These are phyloP conservation scores for Coracias cyanogaster DNA, from an alignment of 2,797 vertebrate genomes.

Conservation along the genomic window DNA sequence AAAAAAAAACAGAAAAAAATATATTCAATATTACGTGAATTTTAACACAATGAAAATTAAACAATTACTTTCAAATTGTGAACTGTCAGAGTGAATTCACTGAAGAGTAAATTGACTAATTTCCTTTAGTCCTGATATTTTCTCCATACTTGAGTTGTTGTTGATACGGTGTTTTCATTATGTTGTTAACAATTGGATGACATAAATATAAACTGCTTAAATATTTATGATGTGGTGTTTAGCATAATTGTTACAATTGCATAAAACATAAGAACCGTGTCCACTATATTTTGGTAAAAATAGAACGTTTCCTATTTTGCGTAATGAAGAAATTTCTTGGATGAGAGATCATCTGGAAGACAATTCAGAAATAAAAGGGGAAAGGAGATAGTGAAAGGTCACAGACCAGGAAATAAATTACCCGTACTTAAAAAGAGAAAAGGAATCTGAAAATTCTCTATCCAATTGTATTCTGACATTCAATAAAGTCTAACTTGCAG, in stretches of 20 bases:
- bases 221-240: neutral
- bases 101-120: neutral
- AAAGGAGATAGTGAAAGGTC: neutral
- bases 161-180: neutral
- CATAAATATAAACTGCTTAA: neutral
- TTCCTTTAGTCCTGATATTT: neutral
- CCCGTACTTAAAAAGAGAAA: neutral
- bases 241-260: neutral
- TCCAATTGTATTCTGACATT: neutral
- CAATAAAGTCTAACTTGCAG: neutral
- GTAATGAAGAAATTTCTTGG: neutral
- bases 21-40: neutral
- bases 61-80: neutral
- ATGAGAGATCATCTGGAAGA: neutral
- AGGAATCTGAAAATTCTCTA: neutral
- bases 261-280: neutral
- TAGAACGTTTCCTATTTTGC: neutral
- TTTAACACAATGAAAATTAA: neutral
- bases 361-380: neutral
- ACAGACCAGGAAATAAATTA: neutral
- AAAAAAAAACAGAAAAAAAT: neutral
- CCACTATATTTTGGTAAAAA: neutral
- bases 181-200: neutral
- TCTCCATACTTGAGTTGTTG: neutral
- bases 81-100: neutral